phyloP scores from a whole-genome alignment of 2,113 vertebrate species.

The Colistium nudipinnis region DNA sequence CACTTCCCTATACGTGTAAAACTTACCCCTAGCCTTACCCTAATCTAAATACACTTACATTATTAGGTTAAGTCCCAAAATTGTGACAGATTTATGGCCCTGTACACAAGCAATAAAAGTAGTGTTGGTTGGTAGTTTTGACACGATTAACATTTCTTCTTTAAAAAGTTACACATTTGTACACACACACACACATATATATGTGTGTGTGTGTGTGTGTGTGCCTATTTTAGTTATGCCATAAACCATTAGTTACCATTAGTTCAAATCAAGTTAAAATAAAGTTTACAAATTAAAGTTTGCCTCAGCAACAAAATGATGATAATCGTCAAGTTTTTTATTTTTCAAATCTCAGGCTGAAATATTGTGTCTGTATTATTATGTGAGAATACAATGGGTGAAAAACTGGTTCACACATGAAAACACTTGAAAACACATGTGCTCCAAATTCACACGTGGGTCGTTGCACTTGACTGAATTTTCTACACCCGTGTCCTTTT shows the following conservation, averaged over 20 bases:
- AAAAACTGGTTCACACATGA: conserved; percentile 36
- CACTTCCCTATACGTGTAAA: no score
- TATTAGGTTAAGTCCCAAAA: no score
- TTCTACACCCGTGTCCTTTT: conserved; percentile 25
- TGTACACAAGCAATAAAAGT: no score
- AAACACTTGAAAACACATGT: conserved; percentile 34
- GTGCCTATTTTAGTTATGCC: no score
- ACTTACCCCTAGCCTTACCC: no score
- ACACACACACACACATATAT: no score
- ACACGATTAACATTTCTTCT: no score
- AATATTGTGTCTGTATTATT: conserved; percentile 14
- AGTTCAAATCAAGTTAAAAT: background rate
- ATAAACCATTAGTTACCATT: background rate
- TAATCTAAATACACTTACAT: no score
- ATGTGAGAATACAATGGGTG: background rate
- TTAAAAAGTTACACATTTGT: no score
- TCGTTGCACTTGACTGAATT: conserved; percentile 37
- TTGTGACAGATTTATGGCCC: no score
- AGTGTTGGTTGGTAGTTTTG: no score
- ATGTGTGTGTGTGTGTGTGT: no score
- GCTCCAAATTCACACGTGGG: conserved; percentile 29
- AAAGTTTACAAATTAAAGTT: background rate
- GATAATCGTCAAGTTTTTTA: background rate
- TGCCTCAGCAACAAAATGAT: background rate
- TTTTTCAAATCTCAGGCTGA: background rate